Percentiles rank a stretch among this genome's conserved stretches.
Evolutionary conservation across 2,888 invertebrate species (phyloP).

Genomic region (Agriopis marginaria): DNA sequence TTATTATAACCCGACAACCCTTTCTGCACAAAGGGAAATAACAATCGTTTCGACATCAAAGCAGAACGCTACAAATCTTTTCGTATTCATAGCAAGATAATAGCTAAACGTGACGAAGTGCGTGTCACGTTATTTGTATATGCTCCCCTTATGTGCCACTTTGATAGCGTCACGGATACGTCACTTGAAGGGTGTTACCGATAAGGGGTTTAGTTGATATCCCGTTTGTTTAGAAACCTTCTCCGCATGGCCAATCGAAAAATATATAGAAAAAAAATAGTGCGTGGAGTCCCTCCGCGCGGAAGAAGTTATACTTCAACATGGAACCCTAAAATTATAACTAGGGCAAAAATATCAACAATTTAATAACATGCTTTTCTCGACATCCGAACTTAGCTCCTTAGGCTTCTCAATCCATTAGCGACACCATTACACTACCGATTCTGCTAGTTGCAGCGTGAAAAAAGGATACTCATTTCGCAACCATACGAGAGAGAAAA

Average conservation of each 20-base stretch:
- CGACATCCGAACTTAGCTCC: too few species aligned
- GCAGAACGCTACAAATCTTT: constrained; percentile 42
- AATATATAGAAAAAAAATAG: neutral
- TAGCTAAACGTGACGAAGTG: constrained; percentile 44
- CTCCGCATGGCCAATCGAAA: neutral
- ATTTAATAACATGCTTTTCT: too few species aligned
- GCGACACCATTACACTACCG: too few species aligned
- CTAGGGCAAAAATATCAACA: too few species aligned
- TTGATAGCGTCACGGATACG: constrained; percentile 10
- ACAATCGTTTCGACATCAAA: constrained; percentile 43
- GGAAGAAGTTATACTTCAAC: too few species aligned
- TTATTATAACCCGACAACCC: constrained; percentile 36
- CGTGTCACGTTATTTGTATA: constrained; percentile 39
- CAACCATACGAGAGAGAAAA: too few species aligned
- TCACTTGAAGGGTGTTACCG: constrained; percentile 9
- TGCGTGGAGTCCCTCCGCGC: too few species aligned
- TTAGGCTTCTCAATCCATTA: too few species aligned
- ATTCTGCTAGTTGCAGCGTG: too few species aligned
- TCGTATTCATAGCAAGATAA: constrained; percentile 43
- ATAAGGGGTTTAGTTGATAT: constrained; percentile 9
- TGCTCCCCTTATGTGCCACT: constrained; percentile 22
- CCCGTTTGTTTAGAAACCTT: neutral
- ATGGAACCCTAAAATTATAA: too few species aligned
- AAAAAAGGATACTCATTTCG: too few species aligned
- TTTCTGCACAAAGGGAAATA: constrained; percentile 27